phyloP scores from a whole-genome alignment of 2,888 invertebrate genomes.

The Nephrotoma flavescens region DNA sequence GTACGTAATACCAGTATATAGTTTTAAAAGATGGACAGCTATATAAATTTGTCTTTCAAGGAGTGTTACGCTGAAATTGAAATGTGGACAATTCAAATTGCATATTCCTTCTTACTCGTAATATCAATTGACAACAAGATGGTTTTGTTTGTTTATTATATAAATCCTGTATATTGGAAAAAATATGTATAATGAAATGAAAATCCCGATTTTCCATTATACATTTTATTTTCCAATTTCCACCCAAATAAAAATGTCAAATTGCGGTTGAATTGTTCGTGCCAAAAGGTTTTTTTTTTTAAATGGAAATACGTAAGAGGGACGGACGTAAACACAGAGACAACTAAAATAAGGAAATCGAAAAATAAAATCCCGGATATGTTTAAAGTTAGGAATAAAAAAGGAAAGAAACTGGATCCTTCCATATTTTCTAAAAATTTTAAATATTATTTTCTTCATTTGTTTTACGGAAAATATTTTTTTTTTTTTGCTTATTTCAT shows the following conservation, averaged over 20 bases:
- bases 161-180: neutral
- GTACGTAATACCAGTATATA: neutral
- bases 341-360: neutral
- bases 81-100: neutral
- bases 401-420: neutral
- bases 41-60: neutral
- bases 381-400: neutral
- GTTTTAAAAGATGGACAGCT: neutral
- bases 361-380: neutral
- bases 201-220: neutral
- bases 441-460: neutral
- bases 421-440: neutral
- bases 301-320: neutral
- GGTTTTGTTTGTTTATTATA: neutral
- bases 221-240: neutral
- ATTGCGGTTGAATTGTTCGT: neutral
- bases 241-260: neutral
- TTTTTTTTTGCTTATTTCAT: neutral
- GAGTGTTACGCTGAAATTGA: neutral
- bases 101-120: neutral
- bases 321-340: neutral
- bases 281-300: neutral
- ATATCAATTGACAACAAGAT: neutral
- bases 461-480: neutral
- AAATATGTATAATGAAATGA: neutral